Conservation (phyloP, 2,888 invertebrate genomes). For the Ferdinandea cuprea region DNA sequence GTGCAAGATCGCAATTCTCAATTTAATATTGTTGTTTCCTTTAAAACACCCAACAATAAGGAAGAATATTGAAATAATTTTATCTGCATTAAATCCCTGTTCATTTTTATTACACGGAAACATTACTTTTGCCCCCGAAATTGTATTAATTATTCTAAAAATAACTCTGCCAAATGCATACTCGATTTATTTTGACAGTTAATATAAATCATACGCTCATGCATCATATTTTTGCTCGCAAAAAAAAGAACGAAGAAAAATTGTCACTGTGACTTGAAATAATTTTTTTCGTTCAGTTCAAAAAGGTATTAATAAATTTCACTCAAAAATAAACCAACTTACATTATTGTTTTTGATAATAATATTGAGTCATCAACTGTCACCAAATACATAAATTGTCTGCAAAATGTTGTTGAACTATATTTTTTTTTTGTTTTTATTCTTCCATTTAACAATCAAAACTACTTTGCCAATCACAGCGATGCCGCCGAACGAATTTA, state of each 20-base stretch:
- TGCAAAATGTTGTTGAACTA: too few relatives aligned
- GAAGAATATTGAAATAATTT: too few relatives aligned
- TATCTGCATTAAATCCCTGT: too few relatives aligned
- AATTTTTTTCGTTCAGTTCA: too few relatives aligned
- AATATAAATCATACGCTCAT: slow-evolving; percentile 3
- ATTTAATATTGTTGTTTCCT: too few relatives aligned
- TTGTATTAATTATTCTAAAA: not conserved
- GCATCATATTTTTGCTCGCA: slow-evolving; percentile 5
- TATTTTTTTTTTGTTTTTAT: too few relatives aligned
- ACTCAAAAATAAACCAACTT: slow-evolving; percentile 28
- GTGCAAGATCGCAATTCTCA: too few relatives aligned
- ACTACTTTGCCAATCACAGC: not conserved
- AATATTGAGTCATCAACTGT: slow-evolving; percentile 57
- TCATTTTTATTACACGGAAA: too few relatives aligned
- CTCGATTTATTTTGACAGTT: slow-evolving; percentile 15
- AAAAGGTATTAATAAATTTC: slow-evolving; percentile 30
- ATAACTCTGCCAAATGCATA: not conserved
- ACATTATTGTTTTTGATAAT: slow-evolving; percentile 1
- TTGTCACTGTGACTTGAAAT: not conserved
- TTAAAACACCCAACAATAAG: too few relatives aligned
- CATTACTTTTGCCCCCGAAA: too few relatives aligned
- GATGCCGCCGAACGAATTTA: slow-evolving; percentile 14
- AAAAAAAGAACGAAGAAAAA: not conserved
- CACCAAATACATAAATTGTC: slow-evolving; percentile 21
- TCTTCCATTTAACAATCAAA: too few relatives aligned